Evolutionary conservation across 2,888 invertebrate species (phyloP).

Genomic region (Bombylius discolor): DNA sequence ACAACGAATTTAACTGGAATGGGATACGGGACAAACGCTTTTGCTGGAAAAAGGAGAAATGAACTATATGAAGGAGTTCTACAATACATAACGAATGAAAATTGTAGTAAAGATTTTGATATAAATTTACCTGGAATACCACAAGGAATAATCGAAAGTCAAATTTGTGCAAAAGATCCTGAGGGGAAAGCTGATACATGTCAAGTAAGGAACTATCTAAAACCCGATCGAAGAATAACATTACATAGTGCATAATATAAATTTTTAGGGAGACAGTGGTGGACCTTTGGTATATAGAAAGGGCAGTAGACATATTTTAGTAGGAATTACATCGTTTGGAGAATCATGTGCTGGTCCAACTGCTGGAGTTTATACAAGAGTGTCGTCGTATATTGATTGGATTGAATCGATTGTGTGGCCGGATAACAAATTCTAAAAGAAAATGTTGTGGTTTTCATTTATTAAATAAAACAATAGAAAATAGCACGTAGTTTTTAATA

Average conservation of each 20-base stretch:
- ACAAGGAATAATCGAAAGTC: slow-evolving; percentile 25
- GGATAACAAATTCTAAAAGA: too few relatives aligned
- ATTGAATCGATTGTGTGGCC: slow-evolving; percentile 27
- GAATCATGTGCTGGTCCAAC: slow-evolving; percentile 31
- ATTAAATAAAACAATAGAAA: too few relatives aligned
- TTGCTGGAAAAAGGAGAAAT: slow-evolving; percentile 28
- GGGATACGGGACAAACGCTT: slow-evolving; percentile 47
- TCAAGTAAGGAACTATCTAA: neutral
- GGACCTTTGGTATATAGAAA: neutral
- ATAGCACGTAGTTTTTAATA: too few relatives aligned
- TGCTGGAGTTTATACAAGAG: slow-evolving; percentile 33
- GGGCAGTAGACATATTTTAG: neutral
- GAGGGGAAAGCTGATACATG: slow-evolving; percentile 1
- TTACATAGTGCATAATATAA: neutral
- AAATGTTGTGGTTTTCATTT: too few relatives aligned
- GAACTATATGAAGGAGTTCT: slow-evolving; percentile 28
- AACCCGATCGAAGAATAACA: neutral
- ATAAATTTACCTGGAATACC: slow-evolving; percentile 4
- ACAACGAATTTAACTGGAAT: slow-evolving; percentile 42
- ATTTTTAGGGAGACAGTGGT: slow-evolving; percentile 1
- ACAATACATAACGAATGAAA: slow-evolving; percentile 26
- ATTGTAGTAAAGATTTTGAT: slow-evolving; percentile 19
- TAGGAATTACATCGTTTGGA: slow-evolving; percentile 34
- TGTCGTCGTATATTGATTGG: slow-evolving; percentile 32
- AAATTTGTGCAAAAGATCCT: slow-evolving; percentile 30